A percentile compares a stretch with the other conserved stretches of the same genome.
Conservation (phyloP, 2,113 vertebrate genomes). For the Zosterops pallidus region DNA sequence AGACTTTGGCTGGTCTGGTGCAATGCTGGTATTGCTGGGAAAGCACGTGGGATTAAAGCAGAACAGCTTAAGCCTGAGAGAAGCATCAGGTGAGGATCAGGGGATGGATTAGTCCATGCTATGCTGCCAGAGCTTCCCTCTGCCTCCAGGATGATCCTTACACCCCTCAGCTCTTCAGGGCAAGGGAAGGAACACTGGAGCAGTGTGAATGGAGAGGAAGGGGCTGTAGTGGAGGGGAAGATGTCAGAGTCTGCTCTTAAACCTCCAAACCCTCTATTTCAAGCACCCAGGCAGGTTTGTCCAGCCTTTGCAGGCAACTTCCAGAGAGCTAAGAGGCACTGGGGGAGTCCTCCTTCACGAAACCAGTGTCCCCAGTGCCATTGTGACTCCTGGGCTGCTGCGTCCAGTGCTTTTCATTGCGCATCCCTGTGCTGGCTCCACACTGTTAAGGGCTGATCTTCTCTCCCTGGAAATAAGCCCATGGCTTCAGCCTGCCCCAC, state of each 20-base stretch:
- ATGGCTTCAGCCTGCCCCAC: neutral
- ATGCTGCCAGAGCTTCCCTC: neutral
- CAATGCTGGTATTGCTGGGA: accelerated
- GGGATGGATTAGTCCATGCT: neutral
- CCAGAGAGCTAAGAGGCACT: neutral
- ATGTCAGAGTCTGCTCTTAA: neutral
- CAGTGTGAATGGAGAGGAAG: neutral
- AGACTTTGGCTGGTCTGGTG: neutral
- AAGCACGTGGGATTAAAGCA: accelerated
- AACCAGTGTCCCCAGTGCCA: neutral
- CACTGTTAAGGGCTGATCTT: neutral
- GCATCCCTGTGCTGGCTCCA: neutral
- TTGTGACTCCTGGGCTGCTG: accelerated
- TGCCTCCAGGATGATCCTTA: neutral
- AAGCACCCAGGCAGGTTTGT: neutral
- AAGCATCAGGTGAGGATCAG: neutral
- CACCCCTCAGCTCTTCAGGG: accelerated
- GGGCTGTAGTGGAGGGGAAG: neutral
- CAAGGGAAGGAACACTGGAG: neutral
- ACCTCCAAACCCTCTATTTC: neutral
- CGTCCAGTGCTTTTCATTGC: accelerated
- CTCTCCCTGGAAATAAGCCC: neutral
- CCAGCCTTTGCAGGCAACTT: neutral
- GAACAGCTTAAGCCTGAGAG: neutral
- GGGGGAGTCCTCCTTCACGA: neutral